Evolutionary conservation across 1,140 invertebrate genomes (phyloP).

Genomic region (Galleria mellonella): DNA sequence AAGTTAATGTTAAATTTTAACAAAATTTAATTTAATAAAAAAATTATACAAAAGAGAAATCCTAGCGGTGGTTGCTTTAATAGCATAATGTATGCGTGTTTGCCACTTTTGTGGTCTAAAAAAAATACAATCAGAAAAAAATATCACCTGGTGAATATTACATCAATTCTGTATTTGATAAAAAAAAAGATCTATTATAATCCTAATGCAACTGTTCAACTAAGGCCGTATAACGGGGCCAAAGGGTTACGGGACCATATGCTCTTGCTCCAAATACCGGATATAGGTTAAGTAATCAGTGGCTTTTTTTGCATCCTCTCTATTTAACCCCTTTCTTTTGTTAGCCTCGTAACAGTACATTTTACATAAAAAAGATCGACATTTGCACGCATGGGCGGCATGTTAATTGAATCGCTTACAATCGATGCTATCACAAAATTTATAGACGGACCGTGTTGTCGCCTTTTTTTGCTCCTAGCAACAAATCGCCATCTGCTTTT

Average conservation of each 20-base stretch:
- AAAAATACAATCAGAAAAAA: no score
- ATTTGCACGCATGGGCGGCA: slow-evolving; percentile 53
- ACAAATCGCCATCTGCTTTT: slow-evolving; percentile 18
- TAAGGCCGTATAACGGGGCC: slow-evolving; percentile 60
- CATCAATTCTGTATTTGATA: slow-evolving; percentile 18
- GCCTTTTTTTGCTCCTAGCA: slow-evolving; percentile 21
- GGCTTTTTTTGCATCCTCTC: slow-evolving; percentile 52
- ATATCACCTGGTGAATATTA: slow-evolving; percentile 31
- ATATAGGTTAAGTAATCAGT: slow-evolving; percentile 72
- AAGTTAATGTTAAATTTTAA: no score
- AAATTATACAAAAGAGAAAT: no score
- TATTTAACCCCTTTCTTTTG: slow-evolving; percentile 59
- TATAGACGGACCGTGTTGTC: slow-evolving; percentile 13
- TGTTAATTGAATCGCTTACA: slow-evolving; percentile 51
- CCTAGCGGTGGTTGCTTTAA: no score
- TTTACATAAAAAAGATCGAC: slow-evolving; percentile 37
- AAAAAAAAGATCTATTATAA: slow-evolving; percentile 46
- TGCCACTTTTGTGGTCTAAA: no score
- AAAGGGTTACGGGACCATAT: slow-evolving; percentile 70
- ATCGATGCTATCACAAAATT: slow-evolving; percentile 29
- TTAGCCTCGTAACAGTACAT: slow-evolving; percentile 44
- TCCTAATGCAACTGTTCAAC: slow-evolving; percentile 57
- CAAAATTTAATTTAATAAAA: no score
- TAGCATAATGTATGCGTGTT: no score
- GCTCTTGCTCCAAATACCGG: slow-evolving; percentile 47